phyloP scores from a whole-genome alignment of 1,140 invertebrate species.

The Platyura marginata region DNA sequence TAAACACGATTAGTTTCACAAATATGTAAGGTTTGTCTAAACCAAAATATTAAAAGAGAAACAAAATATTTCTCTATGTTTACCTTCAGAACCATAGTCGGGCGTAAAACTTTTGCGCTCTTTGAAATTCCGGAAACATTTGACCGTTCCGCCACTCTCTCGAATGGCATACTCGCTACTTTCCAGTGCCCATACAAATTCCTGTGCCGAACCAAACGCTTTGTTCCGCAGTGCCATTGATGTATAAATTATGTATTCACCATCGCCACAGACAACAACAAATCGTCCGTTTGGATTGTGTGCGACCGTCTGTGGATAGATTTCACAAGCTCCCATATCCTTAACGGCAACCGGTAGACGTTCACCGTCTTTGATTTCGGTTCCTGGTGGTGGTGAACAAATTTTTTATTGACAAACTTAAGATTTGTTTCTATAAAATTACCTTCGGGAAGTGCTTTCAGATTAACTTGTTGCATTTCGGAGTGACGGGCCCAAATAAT shows the following conservation, averaged over 20 bases:
- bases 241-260: slow-evolving; percentile 99
- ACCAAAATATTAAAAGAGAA: too few relatives aligned
- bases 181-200: slow-evolving; percentile 98
- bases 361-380: slow-evolving; percentile 78
- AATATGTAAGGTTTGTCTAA: too few relatives aligned
- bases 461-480: slow-evolving; percentile 94
- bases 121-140: slow-evolving; percentile 97
- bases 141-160: slow-evolving; percentile 77
- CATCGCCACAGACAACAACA: slow-evolving; percentile 97
- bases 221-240: slow-evolving; percentile 98
- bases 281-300: slow-evolving; percentile 99
- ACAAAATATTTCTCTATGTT: too few relatives aligned
- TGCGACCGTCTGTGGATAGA: slow-evolving; percentile 95
- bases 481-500: slow-evolving; percentile 98
- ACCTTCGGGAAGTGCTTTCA: slow-evolving; percentile 65
- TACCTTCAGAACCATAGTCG: slow-evolving; percentile 86
- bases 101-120: slow-evolving; percentile 90
- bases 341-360: slow-evolving; percentile 83
- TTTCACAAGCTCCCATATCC: slow-evolving; percentile 99
- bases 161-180: slow-evolving; percentile 88
- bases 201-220: slow-evolving; percentile 92
- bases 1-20: too few relatives aligned
- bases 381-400: slow-evolving; percentile 22
- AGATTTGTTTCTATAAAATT: slow-evolving; percentile 10
- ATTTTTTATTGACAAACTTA: slow-evolving; percentile 10